Percentiles rank a stretch among this genome's conserved stretches.
Evolutionary conservation across 2,888 invertebrate species (phyloP).

Genomic region (Omphaloscelis lunosa): DNA sequence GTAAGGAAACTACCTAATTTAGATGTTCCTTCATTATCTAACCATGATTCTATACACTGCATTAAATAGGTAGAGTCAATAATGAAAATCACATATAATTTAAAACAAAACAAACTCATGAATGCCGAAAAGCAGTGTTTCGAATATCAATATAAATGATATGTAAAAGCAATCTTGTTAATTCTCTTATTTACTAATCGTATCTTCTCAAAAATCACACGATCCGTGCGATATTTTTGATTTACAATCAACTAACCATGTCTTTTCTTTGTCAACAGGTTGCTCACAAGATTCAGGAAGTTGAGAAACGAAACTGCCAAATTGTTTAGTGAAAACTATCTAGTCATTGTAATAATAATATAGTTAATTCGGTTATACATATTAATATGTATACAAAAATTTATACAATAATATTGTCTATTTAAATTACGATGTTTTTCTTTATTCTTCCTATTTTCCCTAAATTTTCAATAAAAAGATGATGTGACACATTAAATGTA

Average conservation of each 20-base stretch:
- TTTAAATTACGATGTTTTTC: slow-evolving; percentile 83
- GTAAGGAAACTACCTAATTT: slow-evolving; percentile 65
- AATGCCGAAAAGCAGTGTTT: neutral
- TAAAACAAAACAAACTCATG: neutral
- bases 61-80: neutral
- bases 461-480: slow-evolving; percentile 61
- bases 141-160: neutral
- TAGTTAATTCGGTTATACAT: slow-evolving; percentile 87
- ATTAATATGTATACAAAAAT: slow-evolving; percentile 89
- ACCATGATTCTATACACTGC: neutral
- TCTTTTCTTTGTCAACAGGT: slow-evolving; percentile 77
- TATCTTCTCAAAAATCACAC: neutral
- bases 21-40: neutral
- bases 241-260: slow-evolving; percentile 1
- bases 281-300: slow-evolving; percentile 90
- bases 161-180: neutral
- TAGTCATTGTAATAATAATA: slow-evolving; percentile 87
- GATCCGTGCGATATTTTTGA: neutral
- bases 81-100: neutral
- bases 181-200: neutral
- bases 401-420: slow-evolving; percentile 90
- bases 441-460: slow-evolving; percentile 67
- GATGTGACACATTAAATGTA: slow-evolving; percentile 38
- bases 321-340: slow-evolving; percentile 82
- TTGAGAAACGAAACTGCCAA: slow-evolving; percentile 86